Conservation (phyloP, 2,888 invertebrate genomes). For the Perizoma affinitatum region DNA sequence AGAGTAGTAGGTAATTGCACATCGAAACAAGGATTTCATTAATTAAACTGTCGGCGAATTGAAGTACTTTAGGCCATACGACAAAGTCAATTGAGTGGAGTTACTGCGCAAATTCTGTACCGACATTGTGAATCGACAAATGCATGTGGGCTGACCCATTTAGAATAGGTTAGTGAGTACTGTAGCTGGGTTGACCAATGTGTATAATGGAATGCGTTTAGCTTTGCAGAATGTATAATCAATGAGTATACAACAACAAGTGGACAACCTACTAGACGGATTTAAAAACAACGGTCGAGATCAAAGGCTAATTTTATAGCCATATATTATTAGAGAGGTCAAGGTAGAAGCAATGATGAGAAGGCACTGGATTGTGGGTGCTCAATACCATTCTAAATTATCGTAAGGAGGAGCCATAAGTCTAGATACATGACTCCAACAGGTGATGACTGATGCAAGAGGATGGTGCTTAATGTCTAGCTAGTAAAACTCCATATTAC, state of each 20-base stretch:
- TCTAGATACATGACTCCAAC: no score
- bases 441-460: no score
- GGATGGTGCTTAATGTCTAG: no score
- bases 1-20: slow-evolving; percentile 16
- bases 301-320: no score
- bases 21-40: slow-evolving; percentile 21
- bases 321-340: no score
- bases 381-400: no score
- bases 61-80: slow-evolving; percentile 20
- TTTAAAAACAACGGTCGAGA: no score
- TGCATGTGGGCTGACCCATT: slow-evolving; percentile 41
- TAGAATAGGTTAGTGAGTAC: slow-evolving; percentile 23
- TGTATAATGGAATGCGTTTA: slow-evolving; percentile 14
- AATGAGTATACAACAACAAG: background rate
- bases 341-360: no score
- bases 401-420: no score
- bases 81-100: slow-evolving; percentile 33
- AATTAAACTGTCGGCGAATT: slow-evolving; percentile 27
- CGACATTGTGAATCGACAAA: slow-evolving; percentile 33
- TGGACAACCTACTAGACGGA: no score
- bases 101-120: slow-evolving; percentile 37
- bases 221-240: slow-evolving; percentile 19
- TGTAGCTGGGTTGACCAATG: slow-evolving; percentile 17
- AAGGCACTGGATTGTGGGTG: no score
- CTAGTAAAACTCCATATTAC: background rate